These are phyloP conservation scores for Muntiacus reevesi DNA, from an alignment of 2,113 vertebrate genomes.

Conservation along the genomic window DNA sequence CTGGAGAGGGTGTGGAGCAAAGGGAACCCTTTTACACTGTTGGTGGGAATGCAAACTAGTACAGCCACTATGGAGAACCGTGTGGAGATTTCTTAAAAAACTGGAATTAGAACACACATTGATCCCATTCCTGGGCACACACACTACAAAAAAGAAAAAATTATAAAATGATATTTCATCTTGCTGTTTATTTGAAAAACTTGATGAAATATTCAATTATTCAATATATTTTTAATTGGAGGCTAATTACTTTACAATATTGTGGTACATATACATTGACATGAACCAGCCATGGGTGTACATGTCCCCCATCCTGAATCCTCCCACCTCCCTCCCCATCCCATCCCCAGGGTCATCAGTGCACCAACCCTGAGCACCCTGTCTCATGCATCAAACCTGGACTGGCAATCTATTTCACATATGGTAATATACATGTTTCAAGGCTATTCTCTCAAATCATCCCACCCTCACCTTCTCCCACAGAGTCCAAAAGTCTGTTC, in stretches of 20 bases:
- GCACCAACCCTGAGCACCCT: neutral
- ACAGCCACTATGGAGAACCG: too few relatives aligned
- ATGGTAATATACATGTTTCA: neutral
- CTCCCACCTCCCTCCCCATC: neutral
- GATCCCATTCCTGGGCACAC: too few relatives aligned
- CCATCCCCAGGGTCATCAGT: neutral
- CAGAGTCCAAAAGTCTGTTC: neutral
- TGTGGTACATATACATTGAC: neutral
- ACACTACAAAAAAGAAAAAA: neutral
- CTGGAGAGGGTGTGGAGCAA: too few relatives aligned
- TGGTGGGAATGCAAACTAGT: too few relatives aligned
- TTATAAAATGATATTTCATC: neutral
- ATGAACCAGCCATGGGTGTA: neutral
- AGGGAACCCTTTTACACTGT: too few relatives aligned
- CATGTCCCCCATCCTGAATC: neutral
- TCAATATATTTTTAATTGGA: neutral
- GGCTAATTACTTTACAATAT: neutral
- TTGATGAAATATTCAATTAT: neutral
- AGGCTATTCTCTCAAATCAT: neutral
- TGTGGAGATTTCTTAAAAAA: too few relatives aligned
- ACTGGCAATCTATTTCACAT: neutral
- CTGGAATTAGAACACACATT: too few relatives aligned
- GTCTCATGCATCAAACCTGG: neutral
- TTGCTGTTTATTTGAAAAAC: conserved; percentile 25
- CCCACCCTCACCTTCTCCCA: neutral